Evolutionary conservation across 2,113 vertebrate genomes (phyloP).

Genomic region (Burhinus bistriatus): DNA sequence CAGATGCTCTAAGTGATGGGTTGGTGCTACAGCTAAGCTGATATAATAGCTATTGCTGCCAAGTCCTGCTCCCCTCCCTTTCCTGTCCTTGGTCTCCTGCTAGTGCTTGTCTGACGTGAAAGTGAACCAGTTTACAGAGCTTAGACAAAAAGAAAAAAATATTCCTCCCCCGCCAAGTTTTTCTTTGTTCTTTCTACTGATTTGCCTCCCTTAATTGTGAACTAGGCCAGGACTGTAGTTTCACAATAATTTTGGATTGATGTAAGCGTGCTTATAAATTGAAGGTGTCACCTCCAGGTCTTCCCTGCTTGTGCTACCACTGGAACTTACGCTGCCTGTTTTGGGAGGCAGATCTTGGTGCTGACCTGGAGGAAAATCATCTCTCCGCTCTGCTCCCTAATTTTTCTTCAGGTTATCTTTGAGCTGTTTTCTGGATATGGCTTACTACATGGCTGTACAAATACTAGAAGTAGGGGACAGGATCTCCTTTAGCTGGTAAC

Average conservation of each 20-base stretch:
- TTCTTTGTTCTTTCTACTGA: neutral
- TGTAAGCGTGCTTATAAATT: neutral
- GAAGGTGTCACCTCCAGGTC: neutral
- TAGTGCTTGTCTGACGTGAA: neutral
- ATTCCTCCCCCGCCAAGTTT: neutral
- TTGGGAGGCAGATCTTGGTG: neutral
- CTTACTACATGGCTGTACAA: neutral
- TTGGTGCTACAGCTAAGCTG: neutral
- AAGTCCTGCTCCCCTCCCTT: neutral
- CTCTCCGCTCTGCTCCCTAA: neutral
- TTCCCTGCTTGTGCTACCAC: neutral
- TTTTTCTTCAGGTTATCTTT: neutral
- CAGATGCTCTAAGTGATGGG: neutral
- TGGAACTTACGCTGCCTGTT: rapidly evolving
- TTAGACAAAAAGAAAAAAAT: neutral
- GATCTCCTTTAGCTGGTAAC: neutral
- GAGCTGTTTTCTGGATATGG: neutral
- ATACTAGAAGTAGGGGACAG: neutral
- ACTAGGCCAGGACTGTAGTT: neutral
- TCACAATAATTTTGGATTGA: neutral
- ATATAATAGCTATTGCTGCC: neutral
- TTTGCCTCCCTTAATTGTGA: neutral
- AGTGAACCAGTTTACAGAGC: neutral
- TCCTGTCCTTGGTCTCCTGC: neutral
- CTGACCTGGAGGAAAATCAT: neutral